These are phyloP conservation scores for Trichechus manatus DNA, from an alignment of 2,113 vertebrate genomes.

Conservation along the genomic window DNA sequence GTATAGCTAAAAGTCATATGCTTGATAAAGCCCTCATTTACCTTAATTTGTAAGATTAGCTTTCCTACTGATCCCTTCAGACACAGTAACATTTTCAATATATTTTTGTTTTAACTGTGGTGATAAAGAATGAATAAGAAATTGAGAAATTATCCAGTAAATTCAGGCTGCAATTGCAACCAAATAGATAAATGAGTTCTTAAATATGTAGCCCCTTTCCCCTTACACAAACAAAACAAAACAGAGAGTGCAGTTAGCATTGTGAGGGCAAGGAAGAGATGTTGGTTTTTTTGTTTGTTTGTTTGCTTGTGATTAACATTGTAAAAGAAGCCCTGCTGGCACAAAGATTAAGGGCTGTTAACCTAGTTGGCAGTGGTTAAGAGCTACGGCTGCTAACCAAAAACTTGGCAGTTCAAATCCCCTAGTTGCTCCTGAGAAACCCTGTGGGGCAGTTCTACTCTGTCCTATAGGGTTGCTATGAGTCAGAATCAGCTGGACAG, in stretches of 20 bases:
- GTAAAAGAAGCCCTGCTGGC: not conserved
- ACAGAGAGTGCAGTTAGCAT: not conserved
- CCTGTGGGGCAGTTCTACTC: not conserved
- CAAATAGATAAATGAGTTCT: not conserved
- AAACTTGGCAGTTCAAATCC: not conserved
- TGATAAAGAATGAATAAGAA: slow-evolving; percentile 53
- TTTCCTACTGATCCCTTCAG: not conserved
- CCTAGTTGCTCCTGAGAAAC: not conserved
- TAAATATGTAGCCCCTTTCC: not conserved
- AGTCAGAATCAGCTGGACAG: not conserved
- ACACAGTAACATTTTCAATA: not conserved
- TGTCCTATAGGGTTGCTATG: not conserved
- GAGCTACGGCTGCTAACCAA: not conserved
- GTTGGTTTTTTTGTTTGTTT: not conserved
- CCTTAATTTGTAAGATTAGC: slow-evolving; percentile 45
- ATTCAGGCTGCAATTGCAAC: not conserved
- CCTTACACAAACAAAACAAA: not conserved
- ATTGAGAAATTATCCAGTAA: not conserved
- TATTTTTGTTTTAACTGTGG: not conserved
- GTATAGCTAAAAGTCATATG: not conserved
- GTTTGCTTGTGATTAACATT: slow-evolving; percentile 31
- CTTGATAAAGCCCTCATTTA: slow-evolving; percentile 7
- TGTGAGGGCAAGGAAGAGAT: not conserved
- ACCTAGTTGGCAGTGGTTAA: not conserved
- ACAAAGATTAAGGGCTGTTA: not conserved